phyloP scores from a whole-genome alignment of 2,113 vertebrate genomes.

The Chaenocephalus aceratus region DNA sequence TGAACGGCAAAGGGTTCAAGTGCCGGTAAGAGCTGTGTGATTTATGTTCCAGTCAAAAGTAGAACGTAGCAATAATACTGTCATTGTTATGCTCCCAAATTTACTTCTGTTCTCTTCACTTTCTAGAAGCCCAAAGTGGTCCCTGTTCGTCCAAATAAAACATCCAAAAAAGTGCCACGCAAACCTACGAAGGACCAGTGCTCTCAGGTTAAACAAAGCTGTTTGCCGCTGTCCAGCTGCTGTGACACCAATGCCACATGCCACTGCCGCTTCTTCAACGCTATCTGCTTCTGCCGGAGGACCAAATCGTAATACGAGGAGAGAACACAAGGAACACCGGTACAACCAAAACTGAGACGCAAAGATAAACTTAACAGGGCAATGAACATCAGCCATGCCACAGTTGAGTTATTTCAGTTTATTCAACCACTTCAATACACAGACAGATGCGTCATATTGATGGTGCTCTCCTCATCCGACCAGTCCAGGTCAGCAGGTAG shows the following conservation, averaged over 20 bases:
- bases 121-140: conserved; percentile 44
- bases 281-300: conserved; percentile 75
- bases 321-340: conserved; percentile 19
- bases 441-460: background rate
- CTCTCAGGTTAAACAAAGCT: conserved; percentile 65
- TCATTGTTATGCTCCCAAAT: background rate
- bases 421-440: background rate
- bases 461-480: background rate
- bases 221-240: conserved; percentile 68
- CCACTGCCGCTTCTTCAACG: conserved; percentile 80
- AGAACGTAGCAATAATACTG: background rate
- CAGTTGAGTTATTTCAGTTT: background rate
- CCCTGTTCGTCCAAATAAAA: background rate
- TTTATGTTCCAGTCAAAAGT: too few species aligned
- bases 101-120: background rate
- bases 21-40: conserved; percentile 25
- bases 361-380: background rate
- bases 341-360: background rate
- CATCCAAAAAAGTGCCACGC: background rate
- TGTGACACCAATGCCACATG: conserved; percentile 67
- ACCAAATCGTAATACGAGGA: conserved; percentile 13
- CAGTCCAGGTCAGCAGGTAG: too few species aligned
- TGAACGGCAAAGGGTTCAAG: conserved; percentile 43
- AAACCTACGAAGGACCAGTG: conserved; percentile 28
- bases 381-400: background rate